phyloP scores from a whole-genome alignment of 2,797 vertebrate species.

The Pantherophis alleghaniensis region DNA sequence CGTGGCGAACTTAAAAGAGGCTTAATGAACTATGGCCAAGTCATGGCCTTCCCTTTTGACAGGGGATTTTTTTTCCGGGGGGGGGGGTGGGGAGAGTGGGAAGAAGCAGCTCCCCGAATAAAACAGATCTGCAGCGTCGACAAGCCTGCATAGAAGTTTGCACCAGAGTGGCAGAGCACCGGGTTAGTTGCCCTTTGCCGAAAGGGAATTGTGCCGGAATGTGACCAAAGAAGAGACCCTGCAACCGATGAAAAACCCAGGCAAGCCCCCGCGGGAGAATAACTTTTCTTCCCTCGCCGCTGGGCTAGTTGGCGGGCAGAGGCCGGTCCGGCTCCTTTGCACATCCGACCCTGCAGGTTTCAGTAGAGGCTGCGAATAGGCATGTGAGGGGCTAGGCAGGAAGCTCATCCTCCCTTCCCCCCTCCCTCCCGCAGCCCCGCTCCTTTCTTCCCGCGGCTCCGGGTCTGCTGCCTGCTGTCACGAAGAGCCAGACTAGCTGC shows the following conservation, averaged over 20 bases:
- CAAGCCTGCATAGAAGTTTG: not conserved
- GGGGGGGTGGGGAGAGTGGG: not conserved
- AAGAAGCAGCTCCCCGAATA: not conserved
- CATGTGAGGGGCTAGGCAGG: constrained; percentile 26
- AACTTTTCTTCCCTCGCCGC: no score
- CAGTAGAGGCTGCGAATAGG: no score
- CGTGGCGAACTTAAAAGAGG: not conserved
- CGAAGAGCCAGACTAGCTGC: constrained; percentile 61
- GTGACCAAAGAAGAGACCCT: no score
- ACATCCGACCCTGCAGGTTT: no score
- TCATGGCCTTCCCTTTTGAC: not conserved
- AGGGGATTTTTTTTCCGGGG: not conserved
- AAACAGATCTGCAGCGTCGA: not conserved
- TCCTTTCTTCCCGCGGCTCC: constrained; percentile 34
- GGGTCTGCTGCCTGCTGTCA: constrained; percentile 60
- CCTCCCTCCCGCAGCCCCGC: not conserved
- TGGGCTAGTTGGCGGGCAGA: no score
- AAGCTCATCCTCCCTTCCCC: constrained; percentile 29
- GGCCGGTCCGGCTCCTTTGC: no score
- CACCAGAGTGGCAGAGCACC: no score
- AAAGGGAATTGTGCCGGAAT: not conserved
- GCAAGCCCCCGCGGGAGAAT: no score
- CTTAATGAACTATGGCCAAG: not conserved
- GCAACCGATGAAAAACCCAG: no score
- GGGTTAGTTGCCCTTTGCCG: not conserved